A percentile compares a stretch with the other conserved stretches of the same genome.
phyloP scores from a whole-genome alignment of 2,797 vertebrate genomes.

The Myiothlypis coronata region DNA sequence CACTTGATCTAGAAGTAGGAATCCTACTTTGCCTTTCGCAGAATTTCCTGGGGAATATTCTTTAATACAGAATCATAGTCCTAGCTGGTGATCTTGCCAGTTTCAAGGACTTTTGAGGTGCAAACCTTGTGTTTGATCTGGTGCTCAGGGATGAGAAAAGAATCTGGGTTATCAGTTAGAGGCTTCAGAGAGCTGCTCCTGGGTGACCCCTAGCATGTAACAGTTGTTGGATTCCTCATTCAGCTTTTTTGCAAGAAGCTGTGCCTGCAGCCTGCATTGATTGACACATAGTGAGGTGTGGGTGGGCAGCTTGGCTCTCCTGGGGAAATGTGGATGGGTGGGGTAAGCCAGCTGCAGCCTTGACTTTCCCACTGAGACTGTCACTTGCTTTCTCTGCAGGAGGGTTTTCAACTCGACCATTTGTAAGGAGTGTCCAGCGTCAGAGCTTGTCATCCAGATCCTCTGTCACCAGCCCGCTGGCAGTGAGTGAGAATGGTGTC shows the following conservation, averaged over 20 bases:
- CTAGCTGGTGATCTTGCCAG: background rate
- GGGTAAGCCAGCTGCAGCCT: background rate
- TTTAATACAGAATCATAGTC: background rate
- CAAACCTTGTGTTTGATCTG: background rate
- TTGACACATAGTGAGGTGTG: accelerated
- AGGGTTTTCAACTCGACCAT: conserved; percentile 94
- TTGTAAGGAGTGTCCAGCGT: conserved; percentile 94
- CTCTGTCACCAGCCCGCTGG: conserved; percentile 92
- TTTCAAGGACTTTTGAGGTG: background rate
- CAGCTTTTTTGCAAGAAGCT: background rate
- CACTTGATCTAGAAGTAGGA: background rate
- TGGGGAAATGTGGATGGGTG: background rate
- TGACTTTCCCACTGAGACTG: background rate
- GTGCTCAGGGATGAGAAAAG: background rate
- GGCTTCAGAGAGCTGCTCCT: background rate
- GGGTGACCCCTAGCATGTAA: background rate
- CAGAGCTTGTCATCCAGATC: conserved; percentile 93
- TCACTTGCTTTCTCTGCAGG: conserved; percentile 72
- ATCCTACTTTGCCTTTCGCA: background rate
- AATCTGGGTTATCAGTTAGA: background rate
- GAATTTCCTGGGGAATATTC: background rate
- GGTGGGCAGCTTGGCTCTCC: background rate
- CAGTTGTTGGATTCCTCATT: background rate
- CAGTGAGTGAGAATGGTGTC: conserved; percentile 86
- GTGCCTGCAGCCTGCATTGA: background rate